These are phyloP conservation scores for Eretmodus cyanostictus DNA, from an alignment of 2,113 vertebrate genomes.

Conservation along the genomic window DNA sequence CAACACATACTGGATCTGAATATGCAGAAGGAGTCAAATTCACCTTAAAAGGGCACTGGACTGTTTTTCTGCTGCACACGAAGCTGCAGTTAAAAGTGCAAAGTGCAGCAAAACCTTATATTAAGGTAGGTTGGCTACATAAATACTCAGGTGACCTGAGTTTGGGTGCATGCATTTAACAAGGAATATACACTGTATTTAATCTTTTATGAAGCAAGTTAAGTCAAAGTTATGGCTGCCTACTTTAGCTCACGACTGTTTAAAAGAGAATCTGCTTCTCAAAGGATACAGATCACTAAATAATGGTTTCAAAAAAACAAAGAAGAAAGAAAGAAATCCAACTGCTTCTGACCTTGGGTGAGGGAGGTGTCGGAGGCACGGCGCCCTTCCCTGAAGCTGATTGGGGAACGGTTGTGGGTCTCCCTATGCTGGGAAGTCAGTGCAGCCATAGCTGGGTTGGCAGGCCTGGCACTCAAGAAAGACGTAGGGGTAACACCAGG, in stretches of 20 bases:
- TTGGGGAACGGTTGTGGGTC: constrained; percentile 89
- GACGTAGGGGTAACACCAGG: constrained; percentile 55
- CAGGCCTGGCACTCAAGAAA: constrained; percentile 78
- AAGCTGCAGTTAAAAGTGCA: background rate
- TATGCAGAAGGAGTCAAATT: background rate
- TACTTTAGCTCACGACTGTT: background rate
- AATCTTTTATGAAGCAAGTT: background rate
- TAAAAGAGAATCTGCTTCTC: background rate
- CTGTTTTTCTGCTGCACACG: background rate
- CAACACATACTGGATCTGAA: background rate
- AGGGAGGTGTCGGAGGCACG: constrained; percentile 94
- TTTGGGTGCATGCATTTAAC: background rate
- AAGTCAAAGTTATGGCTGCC: background rate
- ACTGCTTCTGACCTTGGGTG: constrained; percentile 81
- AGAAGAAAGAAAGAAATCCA: background rate
- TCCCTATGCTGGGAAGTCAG: constrained; percentile 85
- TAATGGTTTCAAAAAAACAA: background rate
- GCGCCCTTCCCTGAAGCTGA: constrained; percentile 96
- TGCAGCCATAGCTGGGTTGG: constrained; percentile 87
- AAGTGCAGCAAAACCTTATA: background rate
- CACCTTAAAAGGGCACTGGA: background rate
- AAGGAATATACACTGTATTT: background rate
- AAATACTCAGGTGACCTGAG: background rate
- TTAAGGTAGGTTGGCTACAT: background rate
- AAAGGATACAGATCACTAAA: background rate